phyloP scores from a whole-genome alignment of 2,797 vertebrate species.

The Chiloscyllium punctatum region DNA sequence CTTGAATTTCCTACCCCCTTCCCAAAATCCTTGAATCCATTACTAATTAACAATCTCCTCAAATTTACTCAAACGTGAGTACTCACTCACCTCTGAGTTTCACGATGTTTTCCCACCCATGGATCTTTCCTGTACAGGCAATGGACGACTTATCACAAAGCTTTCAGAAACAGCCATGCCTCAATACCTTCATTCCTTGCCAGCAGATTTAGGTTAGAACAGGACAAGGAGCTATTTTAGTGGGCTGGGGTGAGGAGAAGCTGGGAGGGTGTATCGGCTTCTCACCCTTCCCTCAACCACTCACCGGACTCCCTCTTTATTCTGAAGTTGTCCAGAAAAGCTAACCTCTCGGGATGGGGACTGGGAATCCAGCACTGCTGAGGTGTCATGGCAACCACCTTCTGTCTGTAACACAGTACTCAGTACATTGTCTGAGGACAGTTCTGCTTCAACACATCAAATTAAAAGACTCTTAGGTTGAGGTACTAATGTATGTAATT shows the following conservation, averaged over 20 bases:
- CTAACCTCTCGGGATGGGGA: not conserved
- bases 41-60: no score
- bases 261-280: no score
- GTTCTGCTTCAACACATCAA: not conserved
- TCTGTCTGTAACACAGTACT: not conserved
- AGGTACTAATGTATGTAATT: not conserved
- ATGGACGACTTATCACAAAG: not conserved
- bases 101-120: not conserved
- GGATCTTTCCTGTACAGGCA: not conserved
- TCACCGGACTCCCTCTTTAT: not conserved
- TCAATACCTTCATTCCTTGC: not conserved
- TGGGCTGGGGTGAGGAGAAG: not conserved
- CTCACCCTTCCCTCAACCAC: not conserved
- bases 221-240: not conserved
- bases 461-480: not conserved
- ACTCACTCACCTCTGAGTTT: not conserved
- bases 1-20: no score
- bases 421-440: not conserved
- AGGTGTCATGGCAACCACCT: not conserved
- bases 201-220: no score
- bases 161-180: not conserved
- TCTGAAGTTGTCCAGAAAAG: not conserved
- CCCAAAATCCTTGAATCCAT: no score
- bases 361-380: not conserved
- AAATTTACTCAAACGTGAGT: no score